Evolutionary conservation across 2,797 vertebrate species (phyloP), one percentile per base, ranked within the genome.

Genomic region (Brachyalestes nurse): DNA sequence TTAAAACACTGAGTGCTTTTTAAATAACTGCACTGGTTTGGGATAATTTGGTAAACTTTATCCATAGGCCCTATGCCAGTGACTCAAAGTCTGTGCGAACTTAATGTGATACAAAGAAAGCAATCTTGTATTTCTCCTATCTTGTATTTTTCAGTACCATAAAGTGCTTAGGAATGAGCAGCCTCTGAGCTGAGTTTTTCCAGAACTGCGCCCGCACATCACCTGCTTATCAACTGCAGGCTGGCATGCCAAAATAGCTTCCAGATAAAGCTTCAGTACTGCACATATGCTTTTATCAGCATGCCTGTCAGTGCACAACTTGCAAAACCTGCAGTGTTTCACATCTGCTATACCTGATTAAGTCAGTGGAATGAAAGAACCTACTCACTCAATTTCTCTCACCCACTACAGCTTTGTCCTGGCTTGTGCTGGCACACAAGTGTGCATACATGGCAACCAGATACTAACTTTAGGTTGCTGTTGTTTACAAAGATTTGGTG

Each of bases 161-260:
- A 69, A 10, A 51, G 14, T 23, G n/a, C 34, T n/a, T n/a, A 51
- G 70, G 42, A 53, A 34, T 53, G 28, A 72, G 9, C 5, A 7
- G 19, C n/a, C 21, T 6, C 58, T 17, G 17, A 10, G 49, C 64
- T 74, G 38, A 38, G 47, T 21, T 69, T 81, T 61, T 80, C 23
- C 25, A 38, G 7, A 34, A 13, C 40, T 23, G 14, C 14, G 42
- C 23, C n/a, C 25, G 17, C 66, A 23, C 9, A 40, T 74, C 38
- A 45, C 13, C 38, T 80, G 14, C 23, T 67, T 58, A 67, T 72
- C 51, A 34, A 12, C 14, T 72, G 70, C 70, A 12, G 55, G 51
- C 14, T 57, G 70, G 17, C 53, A 57, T 40, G 70, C 19, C 67
- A 71, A 72, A 72, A 34, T 53, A 65, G 34, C 65, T 42, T 42